Base-by-base conservation (phyloP, 1,140 invertebrate genomes). In the Drosophila azteca region DNA sequence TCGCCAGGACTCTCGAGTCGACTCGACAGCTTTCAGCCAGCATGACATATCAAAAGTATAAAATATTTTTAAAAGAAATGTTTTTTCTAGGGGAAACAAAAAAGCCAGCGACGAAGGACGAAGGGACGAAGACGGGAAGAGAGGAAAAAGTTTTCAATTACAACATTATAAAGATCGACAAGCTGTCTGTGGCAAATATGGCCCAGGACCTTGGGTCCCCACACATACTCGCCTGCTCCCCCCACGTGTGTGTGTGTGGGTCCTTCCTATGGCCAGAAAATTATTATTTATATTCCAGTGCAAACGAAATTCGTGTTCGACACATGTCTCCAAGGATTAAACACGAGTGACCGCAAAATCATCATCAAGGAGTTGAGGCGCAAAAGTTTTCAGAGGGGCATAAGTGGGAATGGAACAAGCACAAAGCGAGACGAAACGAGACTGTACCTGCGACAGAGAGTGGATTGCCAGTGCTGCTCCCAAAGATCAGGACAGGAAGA, bases 81-180 rank as follows among this genome's bases (percentile, higher is more conserved):
- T 73, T 79, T 76, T 58, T 72, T 71, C 54, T 71, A 51, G 53
- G 46, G 46, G 67, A 43, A 66, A 55, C 62, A 66, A 68, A 39
- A 58, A 31, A 11, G 71, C n/a, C 31, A 22, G 24, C 35, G 48
- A 24, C 41, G 24, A 24, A 24, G 39, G 41, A 39, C 35, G 9
- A 4, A 0, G 35, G 35, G 35, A 31, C 29, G 29, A 9, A 7
- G 69, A 24, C 0, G 17, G 17, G 17, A 20, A 20, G 35, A 43
- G 64, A 54, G 76, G 61, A 88, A 85, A 84, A 87, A 87, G 79
- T 90, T 90, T 90, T 90, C 88, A 90, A 90, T 90, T 90, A 90
- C 88, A 88, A 84, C 83, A 90, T 90, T 90, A 90, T 90, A 88
- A 90, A 90, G 88, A 90, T 90, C 83, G 88, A 90, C 88, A 90